Evolutionary conservation across 2,113 vertebrate genomes (phyloP).

Genomic region (Sinocyclocheilus grahami): DNA sequence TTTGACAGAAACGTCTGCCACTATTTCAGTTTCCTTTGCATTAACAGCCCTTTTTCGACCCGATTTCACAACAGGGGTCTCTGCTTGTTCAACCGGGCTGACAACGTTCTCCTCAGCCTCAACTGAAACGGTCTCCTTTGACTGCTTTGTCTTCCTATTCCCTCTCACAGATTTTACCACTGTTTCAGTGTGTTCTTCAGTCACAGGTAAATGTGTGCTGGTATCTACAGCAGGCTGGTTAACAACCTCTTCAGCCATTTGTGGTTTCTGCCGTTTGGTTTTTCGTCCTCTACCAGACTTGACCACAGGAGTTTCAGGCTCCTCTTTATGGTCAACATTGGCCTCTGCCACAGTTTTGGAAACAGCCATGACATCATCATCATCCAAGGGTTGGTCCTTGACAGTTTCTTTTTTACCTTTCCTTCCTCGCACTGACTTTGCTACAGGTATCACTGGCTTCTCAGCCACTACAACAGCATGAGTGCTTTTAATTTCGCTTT

Average conservation of each 20-base stretch:
- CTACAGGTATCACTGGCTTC: conserved; percentile 29
- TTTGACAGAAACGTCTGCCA: conserved; percentile 45
- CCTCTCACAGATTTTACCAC: conserved; percentile 27
- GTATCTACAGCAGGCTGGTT: conserved; percentile 20
- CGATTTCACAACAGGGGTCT: not conserved
- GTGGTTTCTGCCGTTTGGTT: conserved; percentile 37
- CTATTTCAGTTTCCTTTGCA: not conserved
- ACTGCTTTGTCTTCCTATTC: conserved; percentile 12
- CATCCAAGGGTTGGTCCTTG: not conserved
- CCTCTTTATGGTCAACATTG: not conserved
- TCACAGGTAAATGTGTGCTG: not conserved
- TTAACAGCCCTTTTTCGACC: conserved; percentile 1
- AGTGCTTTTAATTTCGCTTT: not conserved
- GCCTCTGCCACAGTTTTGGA: not conserved
- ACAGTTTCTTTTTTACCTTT: conserved; percentile 19
- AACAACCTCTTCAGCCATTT: conserved; percentile 31
- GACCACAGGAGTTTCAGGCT: not conserved
- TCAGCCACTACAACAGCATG: not conserved
- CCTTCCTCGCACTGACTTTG: conserved; percentile 44
- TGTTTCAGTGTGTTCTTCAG: not conserved
- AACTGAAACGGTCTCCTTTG: not conserved
- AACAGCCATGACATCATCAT: conserved; percentile 31
- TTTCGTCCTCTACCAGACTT: conserved; percentile 55
- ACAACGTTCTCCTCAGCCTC: not conserved
- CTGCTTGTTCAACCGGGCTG: not conserved